Evolutionary conservation across 2,113 vertebrate genomes (phyloP).

Genomic region (Murina feae): DNA sequence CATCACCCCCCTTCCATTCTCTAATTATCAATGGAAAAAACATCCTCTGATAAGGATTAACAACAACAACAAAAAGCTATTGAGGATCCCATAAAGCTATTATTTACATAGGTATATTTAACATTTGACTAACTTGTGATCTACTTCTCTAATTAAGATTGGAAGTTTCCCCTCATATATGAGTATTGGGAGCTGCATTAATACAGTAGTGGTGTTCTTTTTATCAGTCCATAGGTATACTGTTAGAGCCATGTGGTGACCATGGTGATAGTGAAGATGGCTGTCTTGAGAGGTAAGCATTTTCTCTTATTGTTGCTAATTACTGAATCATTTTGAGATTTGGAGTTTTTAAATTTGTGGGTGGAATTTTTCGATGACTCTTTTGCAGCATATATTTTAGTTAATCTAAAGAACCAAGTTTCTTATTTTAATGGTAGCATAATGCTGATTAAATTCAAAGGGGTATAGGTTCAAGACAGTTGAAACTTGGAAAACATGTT

Average conservation of each 20-base stretch:
- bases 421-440: slow-evolving; percentile 24
- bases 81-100: background rate
- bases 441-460: background rate
- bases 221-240: slow-evolving; percentile 77
- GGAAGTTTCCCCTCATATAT: background rate
- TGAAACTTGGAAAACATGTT: slow-evolving; percentile 27
- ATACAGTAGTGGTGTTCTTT: slow-evolving; percentile 46
- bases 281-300: slow-evolving; percentile 86
- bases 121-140: background rate
- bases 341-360: background rate
- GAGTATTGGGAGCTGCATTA: background rate
- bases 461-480: background rate
- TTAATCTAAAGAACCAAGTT: background rate
- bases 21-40: no score
- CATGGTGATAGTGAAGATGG: slow-evolving; percentile 84
- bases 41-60: no score
- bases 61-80: background rate
- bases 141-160: background rate
- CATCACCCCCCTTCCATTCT: no score
- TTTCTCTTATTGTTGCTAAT: slow-evolving; percentile 47
- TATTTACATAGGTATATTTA: background rate
- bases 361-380: background rate
- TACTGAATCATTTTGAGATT: background rate
- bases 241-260: slow-evolving; percentile 86
- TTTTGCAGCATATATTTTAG: background rate